phyloP scores from a whole-genome alignment of 1,140 invertebrate species.

The Heliconius himera region DNA sequence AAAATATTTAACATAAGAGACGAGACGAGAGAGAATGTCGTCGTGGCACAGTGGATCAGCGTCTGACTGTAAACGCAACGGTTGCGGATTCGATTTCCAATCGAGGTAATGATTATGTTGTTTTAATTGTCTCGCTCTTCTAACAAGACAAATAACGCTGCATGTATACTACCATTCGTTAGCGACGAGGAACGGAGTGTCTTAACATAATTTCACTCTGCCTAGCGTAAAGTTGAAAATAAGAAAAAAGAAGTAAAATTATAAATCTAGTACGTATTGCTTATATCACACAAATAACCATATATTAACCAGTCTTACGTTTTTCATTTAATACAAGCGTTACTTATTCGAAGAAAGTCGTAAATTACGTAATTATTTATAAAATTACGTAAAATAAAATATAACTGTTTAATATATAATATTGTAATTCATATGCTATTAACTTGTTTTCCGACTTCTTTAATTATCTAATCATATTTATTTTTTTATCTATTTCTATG shows the following conservation, averaged over 20 bases:
- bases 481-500: neutral
- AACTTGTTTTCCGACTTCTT: neutral
- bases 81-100: too few species aligned
- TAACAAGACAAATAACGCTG: neutral
- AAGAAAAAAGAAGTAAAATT: too few species aligned
- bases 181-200: neutral
- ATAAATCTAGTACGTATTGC: neutral
- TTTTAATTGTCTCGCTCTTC: neutral
- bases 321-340: neutral
- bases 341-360: neutral
- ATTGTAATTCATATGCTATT: neutral
- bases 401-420: neutral
- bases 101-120: too few species aligned
- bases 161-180: neutral
- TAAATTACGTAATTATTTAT: neutral
- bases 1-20: too few species aligned
- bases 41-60: too few species aligned
- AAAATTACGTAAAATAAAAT: constrained; percentile 7
- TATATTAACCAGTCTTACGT: neutral
- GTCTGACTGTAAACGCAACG: too few species aligned
- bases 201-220: neutral
- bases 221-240: too few species aligned
- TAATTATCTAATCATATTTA: neutral
- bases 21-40: too few species aligned
- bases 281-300: neutral